Base-by-base conservation (phyloP, 2,797 vertebrate species). In the Ispidina picta region DNA sequence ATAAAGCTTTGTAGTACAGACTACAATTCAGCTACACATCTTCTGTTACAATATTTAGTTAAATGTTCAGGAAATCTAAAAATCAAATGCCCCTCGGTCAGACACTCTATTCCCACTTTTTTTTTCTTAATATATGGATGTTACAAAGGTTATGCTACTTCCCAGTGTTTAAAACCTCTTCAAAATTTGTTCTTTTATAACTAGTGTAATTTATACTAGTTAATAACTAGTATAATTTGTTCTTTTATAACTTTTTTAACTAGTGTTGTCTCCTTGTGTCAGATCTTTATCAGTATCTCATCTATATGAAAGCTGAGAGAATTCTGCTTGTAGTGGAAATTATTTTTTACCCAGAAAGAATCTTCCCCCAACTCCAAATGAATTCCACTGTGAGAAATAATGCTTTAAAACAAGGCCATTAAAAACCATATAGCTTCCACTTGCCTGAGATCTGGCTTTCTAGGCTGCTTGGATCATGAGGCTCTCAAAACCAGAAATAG, bases 361-460 rank as follows among this genome's bases (percentile, higher is more conserved):
- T 25, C 46, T 5, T 8, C 9, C 9, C 28, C 43, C 16, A 20
- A 20, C 33, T 23, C 33, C 20, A 41, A 69, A 52, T 48, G 10
- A 88, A 79, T 48, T 43, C 28, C 17, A 44, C 2, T 15, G 29
- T 60, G 29, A 28, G 65, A 95, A 84, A 72, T 20, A 68, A 84
- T 78, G 55, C 59, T 92, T 92, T 93, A 88, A 89, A 84, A 65
- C 16, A 81, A 92, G 70, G 52, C 63, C 49, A 56, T 31, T 75
- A 74, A 68, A 65, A 33, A 37, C 12, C 26, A 4, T 20, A 4
- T 3, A 52, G 62, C 31, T 43, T 48, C 19, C 39, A 68, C 55
- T 8, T 29, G 48, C 63, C 48, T 31, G 37, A 69, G 31, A 76
- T 64, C 56, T 64, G 59, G 10, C 9, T 63, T 74, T 82, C 58